phyloP scores from a whole-genome alignment of 1,140 invertebrate species.

The Coelopa frigida region DNA sequence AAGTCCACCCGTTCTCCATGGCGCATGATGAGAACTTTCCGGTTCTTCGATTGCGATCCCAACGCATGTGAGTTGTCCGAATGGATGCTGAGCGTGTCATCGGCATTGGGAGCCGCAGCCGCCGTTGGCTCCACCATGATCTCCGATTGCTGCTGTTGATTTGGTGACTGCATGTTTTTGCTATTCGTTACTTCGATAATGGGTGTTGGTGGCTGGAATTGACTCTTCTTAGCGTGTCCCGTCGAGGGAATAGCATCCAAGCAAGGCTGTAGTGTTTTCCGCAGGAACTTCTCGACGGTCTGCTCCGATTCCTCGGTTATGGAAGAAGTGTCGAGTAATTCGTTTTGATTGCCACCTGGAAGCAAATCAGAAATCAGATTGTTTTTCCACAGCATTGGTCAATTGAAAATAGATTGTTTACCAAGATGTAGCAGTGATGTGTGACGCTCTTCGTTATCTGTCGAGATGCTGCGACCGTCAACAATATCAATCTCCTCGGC shows the following conservation, averaged over 20 bases:
- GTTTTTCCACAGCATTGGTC: too few relatives aligned
- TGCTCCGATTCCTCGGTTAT: constrained; percentile 39
- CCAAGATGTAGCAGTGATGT: too few relatives aligned
- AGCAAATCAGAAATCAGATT: too few relatives aligned
- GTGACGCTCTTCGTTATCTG: constrained; percentile 30
- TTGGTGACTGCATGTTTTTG: not conserved
- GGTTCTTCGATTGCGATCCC: constrained; percentile 20
- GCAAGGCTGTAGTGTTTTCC: constrained; percentile 35
- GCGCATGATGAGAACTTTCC: constrained; percentile 69
- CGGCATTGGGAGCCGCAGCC: constrained; percentile 23
- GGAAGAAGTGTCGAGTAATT: constrained; percentile 34
- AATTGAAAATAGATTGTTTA: too few relatives aligned
- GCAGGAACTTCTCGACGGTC: constrained; percentile 38
- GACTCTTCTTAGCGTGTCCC: constrained; percentile 25
- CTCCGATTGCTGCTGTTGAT: constrained; percentile 21
- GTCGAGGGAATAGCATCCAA: constrained; percentile 34
- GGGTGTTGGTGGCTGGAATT: constrained; percentile 10
- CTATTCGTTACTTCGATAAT: too few relatives aligned
- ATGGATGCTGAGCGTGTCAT: constrained; percentile 35
- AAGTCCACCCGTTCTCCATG: constrained; percentile 77
- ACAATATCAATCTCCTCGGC: constrained; percentile 46
- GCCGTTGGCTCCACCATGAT: constrained; percentile 35
- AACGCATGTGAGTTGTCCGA: constrained; percentile 20
- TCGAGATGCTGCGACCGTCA: constrained; percentile 45
- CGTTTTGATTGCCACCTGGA: too few relatives aligned